phyloP scores from a whole-genome alignment of 2,113 vertebrate genomes.

The Bettongia penicillata region DNA sequence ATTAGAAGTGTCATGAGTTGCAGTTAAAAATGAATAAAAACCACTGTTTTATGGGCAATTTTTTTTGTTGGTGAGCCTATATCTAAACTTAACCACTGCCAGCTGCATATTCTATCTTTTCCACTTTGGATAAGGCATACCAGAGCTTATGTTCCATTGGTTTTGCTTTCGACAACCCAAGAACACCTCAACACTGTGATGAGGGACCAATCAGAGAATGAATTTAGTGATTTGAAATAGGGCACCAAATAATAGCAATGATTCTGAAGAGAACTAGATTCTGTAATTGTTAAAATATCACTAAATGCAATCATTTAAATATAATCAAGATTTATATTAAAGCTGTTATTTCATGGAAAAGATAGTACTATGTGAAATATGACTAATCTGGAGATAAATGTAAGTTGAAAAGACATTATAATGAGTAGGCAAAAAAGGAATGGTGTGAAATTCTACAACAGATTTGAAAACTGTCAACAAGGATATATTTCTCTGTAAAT shows the following conservation, averaged over 20 bases:
- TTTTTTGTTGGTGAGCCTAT: background rate
- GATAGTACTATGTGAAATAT: background rate
- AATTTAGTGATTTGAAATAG: background rate
- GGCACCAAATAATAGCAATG: background rate
- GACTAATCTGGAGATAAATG: background rate
- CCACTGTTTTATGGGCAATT: background rate
- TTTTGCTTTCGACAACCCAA: background rate
- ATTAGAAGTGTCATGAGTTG: background rate
- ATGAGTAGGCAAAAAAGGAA: background rate
- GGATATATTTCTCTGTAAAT: background rate
- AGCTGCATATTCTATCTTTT: background rate
- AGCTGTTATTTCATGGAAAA: conserved; percentile 37
- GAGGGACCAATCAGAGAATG: background rate
- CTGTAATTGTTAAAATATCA: background rate
- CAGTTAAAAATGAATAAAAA: background rate
- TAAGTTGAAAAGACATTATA: background rate
- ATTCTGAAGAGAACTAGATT: conserved; percentile 2
- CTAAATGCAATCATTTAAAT: background rate
- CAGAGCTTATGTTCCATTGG: background rate
- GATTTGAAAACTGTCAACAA: background rate
- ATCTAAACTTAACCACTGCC: background rate
- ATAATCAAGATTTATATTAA: conserved; percentile 8
- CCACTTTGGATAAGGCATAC: background rate
- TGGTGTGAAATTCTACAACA: background rate
- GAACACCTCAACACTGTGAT: background rate